Base-by-base conservation (phyloP, 2,113 vertebrate genomes). In the Uria aalge region DNA sequence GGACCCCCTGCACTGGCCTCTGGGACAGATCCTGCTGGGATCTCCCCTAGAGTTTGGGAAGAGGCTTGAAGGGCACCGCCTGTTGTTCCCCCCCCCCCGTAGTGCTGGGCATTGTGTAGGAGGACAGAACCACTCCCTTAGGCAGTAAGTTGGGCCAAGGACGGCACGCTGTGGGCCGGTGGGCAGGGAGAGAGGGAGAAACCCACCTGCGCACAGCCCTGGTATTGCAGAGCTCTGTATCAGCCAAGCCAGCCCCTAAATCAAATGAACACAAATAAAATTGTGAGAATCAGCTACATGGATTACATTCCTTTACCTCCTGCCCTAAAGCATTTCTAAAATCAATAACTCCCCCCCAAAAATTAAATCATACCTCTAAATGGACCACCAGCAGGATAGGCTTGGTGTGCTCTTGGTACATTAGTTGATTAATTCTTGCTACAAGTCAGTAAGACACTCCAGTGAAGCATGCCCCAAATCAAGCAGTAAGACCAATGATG, bases 181-280 rank as follows among this genome's bases (percentile, higher is more conserved):
- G 74, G 27, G 40, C 45, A 40, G 19, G 59, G 43, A 72, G 40
- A 64, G 72, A 64, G 16, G 45, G 57, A 53, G 53, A 38, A 59
- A 41, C 11, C 29, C 3, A 0, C 12, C 32, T n/a, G 29, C 2
- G 2, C 47, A 48, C 27, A 64, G 57, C 34, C 15, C 20, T 0
- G 2, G 34, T 9, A 32, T 18, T 0, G 0, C 24, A 41, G 76
- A 2, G 19, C 12, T 41, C 72, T 57, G 50, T 16, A 10, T 40
- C 59, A 53, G 48, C 52, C 52, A 72, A 88, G 50, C 27, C 67
- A 68, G 43, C 36, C 16, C 26, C n/a, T 55, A 59, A 45, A 85
- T 26, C 48, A 34, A n/a, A 20, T 22, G 15, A 67, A 59, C 22
- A n/a, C 29, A 29, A 30, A 38, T 29, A 72, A 53, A 85, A 67